These are phyloP conservation scores for Porites lutea DNA, from an alignment of 64 coral and sea anemone species.

Conservation along the genomic window DNA sequence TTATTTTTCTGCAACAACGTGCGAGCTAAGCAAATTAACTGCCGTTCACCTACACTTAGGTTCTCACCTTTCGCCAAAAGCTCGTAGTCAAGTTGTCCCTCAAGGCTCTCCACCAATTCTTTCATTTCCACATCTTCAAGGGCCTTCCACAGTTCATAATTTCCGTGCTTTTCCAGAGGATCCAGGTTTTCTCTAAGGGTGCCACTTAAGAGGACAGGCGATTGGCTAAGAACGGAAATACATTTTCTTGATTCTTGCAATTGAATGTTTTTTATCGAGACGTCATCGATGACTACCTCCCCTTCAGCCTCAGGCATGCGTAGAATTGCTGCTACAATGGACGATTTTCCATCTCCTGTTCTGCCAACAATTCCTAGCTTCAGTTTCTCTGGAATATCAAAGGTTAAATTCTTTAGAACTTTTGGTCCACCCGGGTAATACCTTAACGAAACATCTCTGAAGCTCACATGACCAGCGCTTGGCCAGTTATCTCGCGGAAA, in stretches of 20 bases:
- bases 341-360: constrained; percentile 62
- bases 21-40: constrained; percentile 57
- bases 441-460: constrained; percentile 12
- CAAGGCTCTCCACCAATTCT: neutral
- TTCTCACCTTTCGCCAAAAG: constrained; percentile 45
- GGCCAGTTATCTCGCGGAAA: constrained; percentile 32
- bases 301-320: constrained; percentile 64
- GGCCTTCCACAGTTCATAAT: constrained; percentile 42
- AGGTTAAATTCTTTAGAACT: constrained; percentile 29
- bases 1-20: constrained; percentile 30
- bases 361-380: constrained; percentile 24
- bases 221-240: constrained; percentile 56
- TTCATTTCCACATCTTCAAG: constrained; percentile 47
- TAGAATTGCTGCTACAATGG: constrained; percentile 58
- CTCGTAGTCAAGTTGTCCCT: constrained; percentile 4
- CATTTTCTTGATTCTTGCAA: constrained; percentile 8
- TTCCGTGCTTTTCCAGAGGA: neutral
- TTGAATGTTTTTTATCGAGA: constrained; percentile 33
- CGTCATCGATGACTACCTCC: constrained; percentile 47
- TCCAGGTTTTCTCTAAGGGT: constrained; percentile 56
- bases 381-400: constrained; percentile 4
- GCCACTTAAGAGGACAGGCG: constrained; percentile 58
- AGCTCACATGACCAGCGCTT: constrained; percentile 5
- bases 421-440: constrained; percentile 37
- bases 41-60: constrained; percentile 51